Base-by-base conservation (phyloP, 2,797 vertebrate genomes). In the Numenius phaeopus region DNA sequence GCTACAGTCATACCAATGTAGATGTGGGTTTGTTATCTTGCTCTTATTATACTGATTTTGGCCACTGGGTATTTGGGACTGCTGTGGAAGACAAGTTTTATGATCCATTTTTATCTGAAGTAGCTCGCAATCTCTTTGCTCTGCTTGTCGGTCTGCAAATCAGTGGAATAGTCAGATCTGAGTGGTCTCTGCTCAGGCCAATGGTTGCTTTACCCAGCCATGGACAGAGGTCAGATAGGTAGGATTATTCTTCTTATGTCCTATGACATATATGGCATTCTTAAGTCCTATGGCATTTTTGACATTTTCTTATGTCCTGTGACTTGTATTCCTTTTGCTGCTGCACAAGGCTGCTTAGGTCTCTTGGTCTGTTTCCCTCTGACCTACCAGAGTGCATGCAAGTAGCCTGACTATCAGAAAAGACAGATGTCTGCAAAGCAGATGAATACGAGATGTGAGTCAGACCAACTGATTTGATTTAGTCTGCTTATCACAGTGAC, bases 381-480 rank as follows among this genome's bases (percentile, higher is more conserved):
- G 50, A 69, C 62, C 81, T 34, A 62, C 14, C 1, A 2, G 42
- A 4, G 5, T 61, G 46, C 11, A 39, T 27, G 11, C 40, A 89
- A 83, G 50, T 26, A 90, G 49, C 14, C 46, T n/a, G 39, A 26
- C 57, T 89, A 55, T 72, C 90, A 88, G 71, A 94, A 70, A 59
- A 89, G 67, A 70, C 42, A 90, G 81, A 86, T 89, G 30, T 26
- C 65, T 55, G 64, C 59, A 66, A 84, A 91, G 52, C 1, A 59
- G 42, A 65, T 59, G 69, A 83, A 86, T 44, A 70, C 0, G 1
- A 72, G 62, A 70, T 67, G 42, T 89, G 76, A 95, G 47, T 87
- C 77, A 96, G 90, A 67, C 11, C 59, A 54, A 82, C 9, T 72
- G 57, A 66, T 89, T 90, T 82, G 57, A 82, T 91, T 94, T 94